These are phyloP conservation scores for Exaiptasia diaphana DNA, from an alignment of 64 coral and sea anemone genomes.

Conservation along the genomic window DNA sequence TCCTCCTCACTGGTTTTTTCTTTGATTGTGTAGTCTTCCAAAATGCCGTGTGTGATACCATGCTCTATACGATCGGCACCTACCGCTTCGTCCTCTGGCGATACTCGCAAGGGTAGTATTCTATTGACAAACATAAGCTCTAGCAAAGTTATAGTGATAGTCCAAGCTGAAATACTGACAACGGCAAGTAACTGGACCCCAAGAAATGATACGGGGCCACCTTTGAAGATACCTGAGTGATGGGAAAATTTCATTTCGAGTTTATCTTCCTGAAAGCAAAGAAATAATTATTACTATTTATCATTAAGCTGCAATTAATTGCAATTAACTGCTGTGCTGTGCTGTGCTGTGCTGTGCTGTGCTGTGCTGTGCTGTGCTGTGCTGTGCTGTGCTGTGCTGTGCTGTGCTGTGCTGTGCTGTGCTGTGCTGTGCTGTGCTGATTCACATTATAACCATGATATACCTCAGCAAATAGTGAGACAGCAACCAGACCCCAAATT, in stretches of 20 bases:
- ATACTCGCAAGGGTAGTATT: conserved; percentile 57
- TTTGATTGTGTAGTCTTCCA: too few species aligned
- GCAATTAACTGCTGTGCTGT: too few species aligned
- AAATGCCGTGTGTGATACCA: too few species aligned
- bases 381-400: too few species aligned
- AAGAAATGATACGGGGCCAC: conserved; percentile 55
- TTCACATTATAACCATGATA: too few species aligned
- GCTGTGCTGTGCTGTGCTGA: too few species aligned
- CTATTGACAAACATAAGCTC: conserved; percentile 59
- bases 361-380: too few species aligned
- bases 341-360: too few species aligned
- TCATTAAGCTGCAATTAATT: too few species aligned
- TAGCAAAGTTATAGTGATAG: conserved; percentile 18
- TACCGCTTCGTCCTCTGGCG: conserved; percentile 45
- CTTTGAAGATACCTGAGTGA: conserved; percentile 78
- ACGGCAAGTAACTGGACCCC: conserved; percentile 44
- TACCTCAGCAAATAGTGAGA: conserved; percentile 47
- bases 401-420: too few species aligned
- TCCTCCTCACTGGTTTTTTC: too few species aligned
- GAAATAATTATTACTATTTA: too few species aligned
- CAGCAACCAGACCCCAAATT: conserved; percentile 58
- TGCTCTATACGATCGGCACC: conserved; percentile 75
- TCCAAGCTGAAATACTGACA: conserved; percentile 39
- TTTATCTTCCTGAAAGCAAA: not conserved
- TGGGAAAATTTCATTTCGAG: conserved; percentile 1